Base-by-base conservation (phyloP, 2,113 vertebrate genomes). In the Siniperca chuatsi region DNA sequence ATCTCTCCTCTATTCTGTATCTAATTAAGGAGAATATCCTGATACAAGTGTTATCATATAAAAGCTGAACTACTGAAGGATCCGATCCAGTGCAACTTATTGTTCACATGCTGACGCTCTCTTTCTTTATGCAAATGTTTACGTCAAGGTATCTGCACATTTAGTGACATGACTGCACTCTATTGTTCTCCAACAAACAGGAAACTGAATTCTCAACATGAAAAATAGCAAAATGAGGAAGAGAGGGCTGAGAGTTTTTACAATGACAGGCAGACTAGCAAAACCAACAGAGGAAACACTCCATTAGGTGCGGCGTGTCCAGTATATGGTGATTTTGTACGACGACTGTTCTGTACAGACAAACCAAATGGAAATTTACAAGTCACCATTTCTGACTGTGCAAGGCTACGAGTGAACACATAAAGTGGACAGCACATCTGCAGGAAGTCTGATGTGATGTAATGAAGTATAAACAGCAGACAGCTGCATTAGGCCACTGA, bases 141-240 rank as follows among this genome's bases (percentile, higher is more conserved):
- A 91, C 82, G 73, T 68, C n/a, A 77, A 80, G 23, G 52, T 52
- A 73, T 90, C 67, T 62, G 54, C 69, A 90, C 58, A 82, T 86
- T 78, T 55, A 66, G 40, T 33, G 55, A 60, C 76, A 71, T 42
- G 62, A 20, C 74, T 78, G 67, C 65, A 48, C 35, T 83, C 89
- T 25, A 94, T 95, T 95, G 94, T 94, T 94, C 90, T 90, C 77
- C 72, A 64, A 83, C 84, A 84, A 91, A 90, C 94, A 94, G 94
- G 94, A 95, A 95, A 80, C 89, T 6, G 33, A 90, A 94, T 87
- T 82, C 77, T 85, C 37, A 1, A 75, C 44, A 20, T 88, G 87
- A 94, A 89, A 93, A 92, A 92, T 85, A 80, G 88, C 81, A 48
- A 82, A 92, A 87, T 1, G 75, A 92, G 92, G 90, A 92, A 92